A percentile compares a stretch with the other conserved stretches of the same genome.
Evolutionary conservation across 2,113 vertebrate species (phyloP).

Genomic region (Tringa solitaria): DNA sequence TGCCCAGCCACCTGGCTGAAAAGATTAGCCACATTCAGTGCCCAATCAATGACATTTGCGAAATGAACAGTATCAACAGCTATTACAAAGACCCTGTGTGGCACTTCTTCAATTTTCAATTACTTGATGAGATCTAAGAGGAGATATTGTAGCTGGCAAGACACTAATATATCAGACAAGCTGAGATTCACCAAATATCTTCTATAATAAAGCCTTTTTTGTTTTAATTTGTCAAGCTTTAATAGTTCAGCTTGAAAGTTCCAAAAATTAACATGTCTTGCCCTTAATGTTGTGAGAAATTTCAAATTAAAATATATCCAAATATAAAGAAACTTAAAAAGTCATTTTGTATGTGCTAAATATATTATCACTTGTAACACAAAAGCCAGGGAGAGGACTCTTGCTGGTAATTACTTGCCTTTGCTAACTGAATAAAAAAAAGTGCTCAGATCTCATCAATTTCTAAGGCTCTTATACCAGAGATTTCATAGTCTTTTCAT

Average conservation of each 20-base stretch:
- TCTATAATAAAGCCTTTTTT: neutral
- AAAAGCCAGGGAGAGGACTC: neutral
- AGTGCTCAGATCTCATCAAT: neutral
- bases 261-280: neutral
- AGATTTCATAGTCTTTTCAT: neutral
- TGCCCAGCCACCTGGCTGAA: neutral
- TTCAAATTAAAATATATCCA: neutral
- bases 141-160: neutral
- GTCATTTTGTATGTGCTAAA: neutral
- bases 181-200: neutral
- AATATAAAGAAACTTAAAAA: neutral
- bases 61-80: neutral
- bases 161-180: neutral
- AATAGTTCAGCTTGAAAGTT: neutral
- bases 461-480: neutral
- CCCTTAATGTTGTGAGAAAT: neutral
- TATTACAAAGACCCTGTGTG: neutral
- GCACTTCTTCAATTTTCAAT: neutral
- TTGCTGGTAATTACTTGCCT: neutral
- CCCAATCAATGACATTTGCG: neutral
- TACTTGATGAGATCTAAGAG: neutral
- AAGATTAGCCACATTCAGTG: neutral
- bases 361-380: neutral
- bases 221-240: neutral
- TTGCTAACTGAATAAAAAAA: neutral